Evolutionary conservation across 2,797 vertebrate genomes (phyloP).

Genomic region (Staurois parvus): DNA sequence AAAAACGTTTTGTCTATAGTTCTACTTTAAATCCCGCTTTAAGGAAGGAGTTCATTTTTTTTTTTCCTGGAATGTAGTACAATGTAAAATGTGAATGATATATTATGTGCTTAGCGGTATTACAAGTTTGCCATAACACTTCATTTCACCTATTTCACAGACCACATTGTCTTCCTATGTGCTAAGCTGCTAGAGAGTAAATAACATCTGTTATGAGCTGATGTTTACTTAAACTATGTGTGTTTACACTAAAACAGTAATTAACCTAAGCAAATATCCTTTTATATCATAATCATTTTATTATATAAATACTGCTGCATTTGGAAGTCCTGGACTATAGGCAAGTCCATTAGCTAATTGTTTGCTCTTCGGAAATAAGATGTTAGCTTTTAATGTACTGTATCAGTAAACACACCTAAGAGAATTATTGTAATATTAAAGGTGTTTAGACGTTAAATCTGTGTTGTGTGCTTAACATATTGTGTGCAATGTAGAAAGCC

Average conservation of each 20-base stretch:
- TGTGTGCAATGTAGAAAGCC: too few species aligned
- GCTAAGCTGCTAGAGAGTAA: background rate
- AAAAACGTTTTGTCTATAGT: too few species aligned
- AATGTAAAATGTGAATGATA: too few species aligned
- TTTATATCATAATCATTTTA: slow-evolving; percentile 9
- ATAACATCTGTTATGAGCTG: background rate
- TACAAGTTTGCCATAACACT: background rate
- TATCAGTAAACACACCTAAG: background rate
- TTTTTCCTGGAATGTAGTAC: too few species aligned
- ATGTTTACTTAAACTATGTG: slow-evolving; percentile 8
- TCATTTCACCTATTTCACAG: background rate
- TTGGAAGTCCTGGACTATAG: slow-evolving; percentile 7
- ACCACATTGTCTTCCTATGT: background rate
- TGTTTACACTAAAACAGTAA: slow-evolving; percentile 18
- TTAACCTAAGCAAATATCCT: slow-evolving; percentile 36
- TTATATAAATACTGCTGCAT: slow-evolving; percentile 11
- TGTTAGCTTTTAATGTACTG: background rate
- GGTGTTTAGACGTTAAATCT: background rate
- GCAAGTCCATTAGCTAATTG: background rate
- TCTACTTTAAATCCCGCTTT: too few species aligned
- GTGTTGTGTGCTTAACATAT: background rate
- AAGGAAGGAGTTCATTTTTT: too few species aligned
- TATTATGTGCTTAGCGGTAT: too few species aligned
- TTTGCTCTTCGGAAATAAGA: background rate
- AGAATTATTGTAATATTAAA: background rate